phyloP scores from a whole-genome alignment of 2,888 invertebrate species.

The Seira musarum region DNA sequence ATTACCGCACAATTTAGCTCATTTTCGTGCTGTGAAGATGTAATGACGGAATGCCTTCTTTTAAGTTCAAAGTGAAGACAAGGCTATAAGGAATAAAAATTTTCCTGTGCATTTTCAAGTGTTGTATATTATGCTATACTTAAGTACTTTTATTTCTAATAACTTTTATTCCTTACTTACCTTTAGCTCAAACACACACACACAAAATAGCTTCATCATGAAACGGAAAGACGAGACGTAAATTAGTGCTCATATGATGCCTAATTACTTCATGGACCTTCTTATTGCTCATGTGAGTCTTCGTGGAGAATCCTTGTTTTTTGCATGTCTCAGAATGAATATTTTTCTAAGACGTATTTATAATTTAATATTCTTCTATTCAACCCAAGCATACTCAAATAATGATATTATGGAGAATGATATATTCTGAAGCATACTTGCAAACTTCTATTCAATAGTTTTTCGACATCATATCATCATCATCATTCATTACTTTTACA shows the following conservation, averaged over 20 bases:
- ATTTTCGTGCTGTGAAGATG: not conserved
- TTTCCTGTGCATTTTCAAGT: slow-evolving; percentile 12
- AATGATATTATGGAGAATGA: not conserved
- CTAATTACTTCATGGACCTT: slow-evolving; percentile 36
- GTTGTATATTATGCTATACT: not conserved
- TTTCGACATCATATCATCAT: not conserved
- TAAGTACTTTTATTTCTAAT: not conserved
- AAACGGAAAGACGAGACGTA: slow-evolving; percentile 11
- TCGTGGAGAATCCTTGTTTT: not conserved
- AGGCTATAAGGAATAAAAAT: slow-evolving; percentile 16
- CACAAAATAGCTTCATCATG: too few relatives aligned
- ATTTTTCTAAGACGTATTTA: not conserved
- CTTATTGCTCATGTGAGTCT: slow-evolving; percentile 2
- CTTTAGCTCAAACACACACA: not conserved
- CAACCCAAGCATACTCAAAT: too few relatives aligned
- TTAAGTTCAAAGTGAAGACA: slow-evolving; percentile 40
- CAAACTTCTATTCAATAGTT: not conserved
- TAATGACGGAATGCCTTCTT: slow-evolving; percentile 7
- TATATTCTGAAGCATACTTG: not conserved
- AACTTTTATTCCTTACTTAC: not conserved
- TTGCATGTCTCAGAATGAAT: not conserved
- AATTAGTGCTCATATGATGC: slow-evolving; percentile 1
- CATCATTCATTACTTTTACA: not conserved
- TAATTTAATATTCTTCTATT: too few relatives aligned
- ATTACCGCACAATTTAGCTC: not conserved